Evolutionary conservation across 2,113 vertebrate genomes (phyloP), one percentile per base, ranked within the genome.

Genomic region (Blennius ocellaris): DNA sequence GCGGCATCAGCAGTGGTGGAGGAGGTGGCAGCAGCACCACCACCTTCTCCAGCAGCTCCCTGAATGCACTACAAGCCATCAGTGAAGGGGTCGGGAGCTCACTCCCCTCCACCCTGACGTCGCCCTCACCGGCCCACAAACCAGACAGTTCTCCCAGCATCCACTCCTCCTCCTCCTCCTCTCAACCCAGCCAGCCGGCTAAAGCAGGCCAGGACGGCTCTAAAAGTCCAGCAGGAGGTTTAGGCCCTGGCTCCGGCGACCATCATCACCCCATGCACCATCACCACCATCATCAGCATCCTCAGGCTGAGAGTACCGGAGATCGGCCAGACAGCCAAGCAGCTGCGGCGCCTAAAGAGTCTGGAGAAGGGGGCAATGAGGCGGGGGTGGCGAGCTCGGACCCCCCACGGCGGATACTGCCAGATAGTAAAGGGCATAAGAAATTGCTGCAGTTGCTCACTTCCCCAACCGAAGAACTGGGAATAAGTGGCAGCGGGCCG

Each of bases 51-150:
- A 99, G 97, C 90, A 99, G 97, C 86, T 99, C 98, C 37, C 94
- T 99, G 11, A 99, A 97, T 41, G 98, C 98, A 57, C 94, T 99
- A 64, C 98, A 99, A 89, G 98, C 98, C 63, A 99, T 99, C 77
- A 99, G 98, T 61, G 98, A 99, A 82, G 97, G 98, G 1, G 97
- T 99, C 11, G 98, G 98, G 47, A 98, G 96, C 77, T 96, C 97
- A 7, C 94, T 98, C 38, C 87, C 96, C 62, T 97, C 97, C 14
- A 95, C 97, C 0, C 92, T 99, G 51, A 96, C 96, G 39, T 98
- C 98, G 2, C 96, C 96, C 0, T 93, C 96, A 12, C 96, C 90
- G 2, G 85, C 74, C 21, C 88, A 96, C 86, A 99, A 97, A 81
- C 39, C 96, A 54, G 98, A 99, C 80, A 95, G 93, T 77, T 97